Base-by-base conservation (phyloP, 1,140 invertebrate species). In the Pteromalus puparum region DNA sequence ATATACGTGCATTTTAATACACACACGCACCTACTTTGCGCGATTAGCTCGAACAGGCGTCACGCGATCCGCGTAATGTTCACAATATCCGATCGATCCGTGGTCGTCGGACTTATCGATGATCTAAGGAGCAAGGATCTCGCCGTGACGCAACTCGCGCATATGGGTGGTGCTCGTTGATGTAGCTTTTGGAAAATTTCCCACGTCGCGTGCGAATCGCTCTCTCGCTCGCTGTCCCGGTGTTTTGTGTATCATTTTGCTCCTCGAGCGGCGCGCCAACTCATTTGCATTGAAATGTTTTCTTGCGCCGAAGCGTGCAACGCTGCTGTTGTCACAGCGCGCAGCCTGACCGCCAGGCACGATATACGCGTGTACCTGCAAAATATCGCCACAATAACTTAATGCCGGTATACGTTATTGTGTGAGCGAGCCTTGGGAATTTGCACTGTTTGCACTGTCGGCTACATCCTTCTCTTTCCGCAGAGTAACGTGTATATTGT, bases 261-360 rank as follows among this genome's bases (percentile, higher is more conserved):
- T 61, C 65, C 67, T n/a, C 18, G 53, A 61, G 18, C 28, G 74
- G 46, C 75, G 48, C 18, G 18, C 30, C 48, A 18, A 46, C 79
- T 85, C 84, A 81, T 85, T 85, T 85, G 73, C 74, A 85, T 85
- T 72, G 48, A 85, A 82, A 81, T 72, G 84, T 81, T 81, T 82
- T 82, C 79, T 85, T 78, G 73, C 74, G 81, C 38, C 34, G 61
- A 81, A 70, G 61, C 75, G 65, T 72, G 61, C 74, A 82, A 24
- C 26, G 28, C 15, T 10, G 38, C 38, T 30, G 12, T 68, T 53
- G 48, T 53, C 48, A 21, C 48, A 53, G 26, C n/a, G 46, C 10
- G 10, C 42, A 0, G 26, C 10, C 48, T 53, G 75, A 18, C 24
- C 28, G 38, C 10, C 46, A 46, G 38, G 38, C 10, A 24, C 75